Evolutionary conservation across 2,797 vertebrate species (phyloP).

Genomic region (Enteromius mattozi): DNA sequence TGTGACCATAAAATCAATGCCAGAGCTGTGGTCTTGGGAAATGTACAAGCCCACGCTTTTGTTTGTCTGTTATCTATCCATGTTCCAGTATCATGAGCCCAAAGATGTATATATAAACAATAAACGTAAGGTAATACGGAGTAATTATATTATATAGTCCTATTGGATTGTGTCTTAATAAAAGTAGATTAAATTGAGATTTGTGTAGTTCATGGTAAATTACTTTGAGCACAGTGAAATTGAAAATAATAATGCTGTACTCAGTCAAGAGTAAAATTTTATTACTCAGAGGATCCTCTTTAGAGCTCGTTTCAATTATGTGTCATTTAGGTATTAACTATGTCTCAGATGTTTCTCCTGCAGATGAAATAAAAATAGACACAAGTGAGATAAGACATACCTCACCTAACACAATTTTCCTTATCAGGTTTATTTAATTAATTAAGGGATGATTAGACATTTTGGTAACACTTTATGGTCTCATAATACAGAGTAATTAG

Average conservation of each 20-base stretch:
- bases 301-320: not conserved
- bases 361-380: not conserved
- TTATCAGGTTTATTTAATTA: not conserved
- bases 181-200: not conserved
- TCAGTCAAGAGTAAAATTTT: not conserved
- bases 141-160: not conserved
- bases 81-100: slow-evolving; percentile 8
- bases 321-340: not conserved
- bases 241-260: not conserved
- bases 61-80: slow-evolving; percentile 28
- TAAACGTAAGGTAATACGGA: not conserved
- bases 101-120: slow-evolving; percentile 4
- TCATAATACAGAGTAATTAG: no score
- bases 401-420: not conserved
- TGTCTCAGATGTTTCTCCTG: not conserved
- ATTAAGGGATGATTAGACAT: no score
- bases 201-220: not conserved
- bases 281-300: not conserved
- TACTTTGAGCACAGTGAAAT: not conserved
- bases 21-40: slow-evolving; percentile 27
- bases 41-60: slow-evolving; percentile 40
- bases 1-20: slow-evolving; percentile 19
- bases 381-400: not conserved
- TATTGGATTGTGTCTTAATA: not conserved
- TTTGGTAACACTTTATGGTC: no score